phyloP scores from a whole-genome alignment of 2,113 vertebrate species.

The Hemiscyllium ocellatum region DNA sequence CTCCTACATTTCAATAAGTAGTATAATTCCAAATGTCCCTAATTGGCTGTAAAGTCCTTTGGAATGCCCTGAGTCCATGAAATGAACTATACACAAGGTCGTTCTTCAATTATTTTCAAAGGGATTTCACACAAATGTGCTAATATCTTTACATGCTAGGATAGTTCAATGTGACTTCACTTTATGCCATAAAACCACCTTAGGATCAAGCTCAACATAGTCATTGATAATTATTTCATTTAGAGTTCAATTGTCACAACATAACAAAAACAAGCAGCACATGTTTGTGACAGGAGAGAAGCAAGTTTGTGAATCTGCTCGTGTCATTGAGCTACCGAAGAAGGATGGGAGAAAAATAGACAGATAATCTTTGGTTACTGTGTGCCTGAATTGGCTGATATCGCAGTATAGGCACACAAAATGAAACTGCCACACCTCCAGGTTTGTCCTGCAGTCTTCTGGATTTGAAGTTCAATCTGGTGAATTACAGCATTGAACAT shows the following conservation, averaged over 20 bases:
- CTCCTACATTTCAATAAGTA: background rate
- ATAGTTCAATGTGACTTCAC: background rate
- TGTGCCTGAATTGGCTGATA: background rate
- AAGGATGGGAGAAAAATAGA: background rate
- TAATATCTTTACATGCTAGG: background rate
- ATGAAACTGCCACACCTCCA: background rate
- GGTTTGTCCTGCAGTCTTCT: background rate
- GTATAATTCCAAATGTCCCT: background rate
- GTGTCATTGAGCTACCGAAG: too few species aligned
- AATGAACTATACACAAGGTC: background rate
- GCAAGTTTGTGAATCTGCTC: background rate
- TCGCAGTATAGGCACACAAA: background rate
- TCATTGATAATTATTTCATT: background rate
- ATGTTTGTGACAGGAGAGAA: background rate
- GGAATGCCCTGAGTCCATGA: background rate
- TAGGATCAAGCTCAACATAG: background rate
- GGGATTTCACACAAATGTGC: background rate
- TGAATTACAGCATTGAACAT: background rate
- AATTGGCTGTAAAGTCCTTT: background rate
- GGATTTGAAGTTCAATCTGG: background rate
- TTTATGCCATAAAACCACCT: too few species aligned
- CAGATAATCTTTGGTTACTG: background rate
- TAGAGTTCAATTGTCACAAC: too few species aligned
- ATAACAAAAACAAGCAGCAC: background rate
- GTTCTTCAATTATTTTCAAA: background rate